A percentile compares a stretch with the other conserved stretches of the same genome.
phyloP scores from a whole-genome alignment of 2,797 vertebrate genomes.

The Pantherophis alleghaniensis region DNA sequence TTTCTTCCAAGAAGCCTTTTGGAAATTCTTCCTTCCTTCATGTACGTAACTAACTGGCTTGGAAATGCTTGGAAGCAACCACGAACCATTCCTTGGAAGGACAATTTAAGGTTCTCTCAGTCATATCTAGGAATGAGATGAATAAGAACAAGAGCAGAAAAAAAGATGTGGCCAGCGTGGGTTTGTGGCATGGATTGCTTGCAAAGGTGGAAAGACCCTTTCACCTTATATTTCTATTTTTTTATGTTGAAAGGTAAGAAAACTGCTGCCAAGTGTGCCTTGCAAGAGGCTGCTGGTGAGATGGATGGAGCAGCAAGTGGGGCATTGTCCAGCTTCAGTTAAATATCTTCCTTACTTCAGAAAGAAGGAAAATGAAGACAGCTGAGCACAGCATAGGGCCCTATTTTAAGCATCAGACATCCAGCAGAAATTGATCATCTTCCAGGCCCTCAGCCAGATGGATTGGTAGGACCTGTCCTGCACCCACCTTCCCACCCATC shows the following conservation, averaged over 20 bases:
- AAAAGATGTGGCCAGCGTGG: not conserved
- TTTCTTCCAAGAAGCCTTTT: too few relatives aligned
- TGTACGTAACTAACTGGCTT: not conserved
- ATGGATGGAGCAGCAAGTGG: too few relatives aligned
- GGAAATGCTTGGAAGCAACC: not conserved
- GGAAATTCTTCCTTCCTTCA: not conserved
- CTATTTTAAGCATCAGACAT: not conserved
- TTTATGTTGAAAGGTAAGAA: not conserved
- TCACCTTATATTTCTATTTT: not conserved
- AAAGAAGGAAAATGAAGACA: not conserved
- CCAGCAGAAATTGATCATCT: not conserved
- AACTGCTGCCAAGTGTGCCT: not conserved
- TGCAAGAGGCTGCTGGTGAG: not conserved
- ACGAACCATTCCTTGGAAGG: not conserved
- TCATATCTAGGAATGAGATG: not conserved
- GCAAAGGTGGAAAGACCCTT: too few relatives aligned
- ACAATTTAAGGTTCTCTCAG: not conserved
- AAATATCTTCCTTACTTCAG: not conserved
- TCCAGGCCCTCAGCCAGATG: too few relatives aligned
- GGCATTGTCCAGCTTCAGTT: too few relatives aligned
- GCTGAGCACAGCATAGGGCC: not conserved
- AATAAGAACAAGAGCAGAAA: not conserved
- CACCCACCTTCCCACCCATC: not conserved
- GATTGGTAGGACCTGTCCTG: not conserved
- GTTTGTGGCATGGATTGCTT: not conserved